Conservation (phyloP, 2,797 vertebrate species). For the Sebastes dallii region DNA sequence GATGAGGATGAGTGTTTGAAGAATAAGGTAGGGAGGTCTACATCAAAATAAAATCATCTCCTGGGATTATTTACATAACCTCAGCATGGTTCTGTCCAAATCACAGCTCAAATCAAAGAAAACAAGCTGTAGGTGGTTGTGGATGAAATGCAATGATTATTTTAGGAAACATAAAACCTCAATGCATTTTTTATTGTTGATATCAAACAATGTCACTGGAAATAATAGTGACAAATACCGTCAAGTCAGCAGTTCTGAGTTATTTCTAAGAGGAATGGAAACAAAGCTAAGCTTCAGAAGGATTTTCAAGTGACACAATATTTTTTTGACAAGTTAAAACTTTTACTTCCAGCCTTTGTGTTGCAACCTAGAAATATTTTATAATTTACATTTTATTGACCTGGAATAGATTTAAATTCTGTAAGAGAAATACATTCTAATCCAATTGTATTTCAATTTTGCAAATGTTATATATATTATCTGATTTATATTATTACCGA, state of each 20-base stretch:
- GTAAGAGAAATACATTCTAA: too few relatives aligned
- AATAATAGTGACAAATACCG: background rate
- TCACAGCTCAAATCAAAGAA: background rate
- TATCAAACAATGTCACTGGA: background rate
- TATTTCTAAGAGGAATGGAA: background rate
- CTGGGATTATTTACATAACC: slow-evolving; percentile 7
- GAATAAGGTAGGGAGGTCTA: slow-evolving; percentile 1
- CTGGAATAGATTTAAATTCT: too few relatives aligned
- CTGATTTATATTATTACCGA: too few relatives aligned
- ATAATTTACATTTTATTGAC: too few relatives aligned
- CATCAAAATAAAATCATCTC: slow-evolving; percentile 16
- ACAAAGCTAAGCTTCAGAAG: background rate
- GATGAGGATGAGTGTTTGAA: slow-evolving; percentile 16
- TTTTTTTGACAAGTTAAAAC: background rate
- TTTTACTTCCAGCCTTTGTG: background rate
- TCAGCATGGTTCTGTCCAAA: background rate
- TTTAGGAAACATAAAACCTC: background rate
- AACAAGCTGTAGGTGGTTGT: background rate
- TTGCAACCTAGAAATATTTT: too few relatives aligned
- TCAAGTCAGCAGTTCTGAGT: background rate
- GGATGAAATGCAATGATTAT: background rate
- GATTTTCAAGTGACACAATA: background rate
- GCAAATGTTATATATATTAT: too few relatives aligned
- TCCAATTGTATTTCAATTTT: too few relatives aligned
- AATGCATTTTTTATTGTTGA: background rate